Conservation (phyloP, 2,797 vertebrate genomes). For the Spea hammondii region DNA sequence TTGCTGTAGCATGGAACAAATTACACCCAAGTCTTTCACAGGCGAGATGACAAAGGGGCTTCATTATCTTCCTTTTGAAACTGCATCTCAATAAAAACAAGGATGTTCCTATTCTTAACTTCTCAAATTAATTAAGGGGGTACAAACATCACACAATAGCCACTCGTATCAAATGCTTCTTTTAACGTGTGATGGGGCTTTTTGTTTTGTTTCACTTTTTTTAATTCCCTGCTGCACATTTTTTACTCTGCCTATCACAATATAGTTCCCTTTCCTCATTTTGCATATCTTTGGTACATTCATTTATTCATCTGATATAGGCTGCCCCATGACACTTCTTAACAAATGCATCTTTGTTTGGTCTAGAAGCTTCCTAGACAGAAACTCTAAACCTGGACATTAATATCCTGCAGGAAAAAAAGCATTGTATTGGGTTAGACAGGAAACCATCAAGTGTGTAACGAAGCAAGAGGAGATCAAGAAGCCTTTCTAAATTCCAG, state of each 20-base stretch:
- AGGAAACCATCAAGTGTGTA: constrained; percentile 74
- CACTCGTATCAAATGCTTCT: constrained; percentile 64
- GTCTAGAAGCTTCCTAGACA: constrained; percentile 60
- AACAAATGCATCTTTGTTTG: constrained; percentile 71
- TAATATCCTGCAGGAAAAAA: constrained; percentile 58
- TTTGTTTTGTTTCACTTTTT: constrained; percentile 9
- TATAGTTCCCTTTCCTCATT: constrained; percentile 63
- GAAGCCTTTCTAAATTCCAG: constrained; percentile 57
- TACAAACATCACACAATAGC: constrained; percentile 68
- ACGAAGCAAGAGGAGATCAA: constrained; percentile 72
- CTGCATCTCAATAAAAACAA: constrained; percentile 70
- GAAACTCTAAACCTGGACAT: constrained; percentile 65
- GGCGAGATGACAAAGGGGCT: constrained; percentile 59
- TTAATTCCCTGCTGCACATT: constrained; percentile 46
- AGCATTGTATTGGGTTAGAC: constrained; percentile 57
- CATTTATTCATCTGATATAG: constrained; percentile 71
- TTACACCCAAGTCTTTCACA: constrained; percentile 67
- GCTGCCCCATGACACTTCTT: constrained; percentile 70
- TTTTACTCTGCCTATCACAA: constrained; percentile 69
- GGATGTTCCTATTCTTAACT: constrained; percentile 67
- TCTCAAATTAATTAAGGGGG: constrained; percentile 74
- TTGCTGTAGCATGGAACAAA: constrained; percentile 71
- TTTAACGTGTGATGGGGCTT: constrained; percentile 50
- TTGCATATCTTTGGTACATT: constrained; percentile 72
- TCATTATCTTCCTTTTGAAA: constrained; percentile 65